These are phyloP conservation scores for Geococcyx californianus DNA, from an alignment of 2,113 vertebrate genomes.

Conservation along the genomic window DNA sequence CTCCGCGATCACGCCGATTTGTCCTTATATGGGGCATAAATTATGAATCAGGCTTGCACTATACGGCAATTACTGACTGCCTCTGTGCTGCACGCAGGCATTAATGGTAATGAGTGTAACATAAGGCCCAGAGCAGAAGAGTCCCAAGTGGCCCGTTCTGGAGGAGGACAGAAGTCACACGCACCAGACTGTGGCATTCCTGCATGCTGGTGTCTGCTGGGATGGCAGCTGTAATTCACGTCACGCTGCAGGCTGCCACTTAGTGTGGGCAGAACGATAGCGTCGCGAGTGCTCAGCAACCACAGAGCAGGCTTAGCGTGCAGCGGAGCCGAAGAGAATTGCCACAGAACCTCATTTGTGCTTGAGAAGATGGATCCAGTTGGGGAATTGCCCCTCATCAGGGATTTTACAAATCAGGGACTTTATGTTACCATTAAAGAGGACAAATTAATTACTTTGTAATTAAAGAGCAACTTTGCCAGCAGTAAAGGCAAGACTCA, in stretches of 20 bases:
- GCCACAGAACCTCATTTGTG: not conserved
- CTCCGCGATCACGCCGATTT: not conserved
- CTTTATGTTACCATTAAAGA: not conserved
- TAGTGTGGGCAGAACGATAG: not conserved
- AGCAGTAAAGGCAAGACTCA: not conserved
- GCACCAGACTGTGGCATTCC: accelerated
- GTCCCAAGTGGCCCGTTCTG: not conserved
- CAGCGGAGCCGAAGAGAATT: not conserved
- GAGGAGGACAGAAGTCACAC: not conserved
- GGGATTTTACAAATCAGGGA: slow-evolving; percentile 4
- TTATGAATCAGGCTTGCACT: not conserved
- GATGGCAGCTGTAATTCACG: not conserved
- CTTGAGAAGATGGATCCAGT: not conserved
- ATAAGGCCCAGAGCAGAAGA: not conserved
- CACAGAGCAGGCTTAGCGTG: not conserved
- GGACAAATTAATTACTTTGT: not conserved
- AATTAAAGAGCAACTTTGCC: not conserved
- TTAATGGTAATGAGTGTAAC: not conserved
- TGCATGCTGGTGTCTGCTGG: not conserved
- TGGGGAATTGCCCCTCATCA: slow-evolving; percentile 16
- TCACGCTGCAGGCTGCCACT: not conserved
- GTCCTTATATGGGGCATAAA: not conserved
- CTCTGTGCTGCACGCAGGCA: not conserved
- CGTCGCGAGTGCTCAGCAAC: not conserved
- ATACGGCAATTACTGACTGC: not conserved